Conservation (phyloP, 2,113 vertebrate genomes). For the Callorhinus ursinus region DNA sequence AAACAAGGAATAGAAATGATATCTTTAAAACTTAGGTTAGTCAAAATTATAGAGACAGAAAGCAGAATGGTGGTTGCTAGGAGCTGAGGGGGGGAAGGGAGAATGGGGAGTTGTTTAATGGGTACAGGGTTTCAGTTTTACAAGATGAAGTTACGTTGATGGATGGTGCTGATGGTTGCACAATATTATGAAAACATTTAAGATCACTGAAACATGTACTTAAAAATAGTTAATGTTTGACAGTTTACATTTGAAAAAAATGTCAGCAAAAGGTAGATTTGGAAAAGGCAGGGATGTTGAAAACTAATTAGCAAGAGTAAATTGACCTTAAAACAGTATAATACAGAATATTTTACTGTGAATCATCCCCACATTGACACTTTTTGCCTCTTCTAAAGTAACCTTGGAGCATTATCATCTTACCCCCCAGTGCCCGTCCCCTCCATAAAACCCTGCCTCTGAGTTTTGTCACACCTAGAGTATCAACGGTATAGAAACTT, state of each 20-base stretch:
- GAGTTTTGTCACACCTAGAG: neutral
- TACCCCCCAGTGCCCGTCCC: fast-evolving
- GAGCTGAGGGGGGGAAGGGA: neutral
- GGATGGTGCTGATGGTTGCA: neutral
- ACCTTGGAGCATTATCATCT: neutral
- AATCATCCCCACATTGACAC: neutral
- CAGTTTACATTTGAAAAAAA: constrained; percentile 1
- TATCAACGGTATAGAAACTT: neutral
- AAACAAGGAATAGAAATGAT: neutral
- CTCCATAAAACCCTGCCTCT: neutral
- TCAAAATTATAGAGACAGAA: neutral
- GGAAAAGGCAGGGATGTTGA: neutral
- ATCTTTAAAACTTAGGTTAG: neutral
- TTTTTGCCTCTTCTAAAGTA: neutral
- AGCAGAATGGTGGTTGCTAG: neutral
- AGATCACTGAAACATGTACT: neutral
- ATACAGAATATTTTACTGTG: neutral
- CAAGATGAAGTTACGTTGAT: neutral
- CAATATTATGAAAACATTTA: neutral
- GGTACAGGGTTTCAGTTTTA: neutral
- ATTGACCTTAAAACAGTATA: neutral
- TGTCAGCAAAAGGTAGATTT: neutral
- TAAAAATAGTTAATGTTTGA: neutral
- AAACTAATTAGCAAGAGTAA: constrained; percentile 12
- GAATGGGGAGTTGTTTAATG: neutral